Evolutionary conservation across 2,888 invertebrate species (phyloP).

Genomic region (Caradrina clavipalpis): DNA sequence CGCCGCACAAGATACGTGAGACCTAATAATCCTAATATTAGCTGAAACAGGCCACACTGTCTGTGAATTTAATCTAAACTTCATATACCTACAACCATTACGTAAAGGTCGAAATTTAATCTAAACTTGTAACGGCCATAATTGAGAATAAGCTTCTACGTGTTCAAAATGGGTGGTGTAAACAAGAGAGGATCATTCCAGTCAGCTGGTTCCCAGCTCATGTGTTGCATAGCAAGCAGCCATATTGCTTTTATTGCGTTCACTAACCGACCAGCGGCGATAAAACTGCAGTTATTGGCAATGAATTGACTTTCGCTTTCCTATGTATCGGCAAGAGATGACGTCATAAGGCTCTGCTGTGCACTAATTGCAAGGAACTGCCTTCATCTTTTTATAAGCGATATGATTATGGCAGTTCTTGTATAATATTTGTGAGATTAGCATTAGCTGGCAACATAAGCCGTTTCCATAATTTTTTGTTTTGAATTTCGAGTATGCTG

Average conservation of each 20-base stretch:
- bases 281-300: constrained; percentile 23
- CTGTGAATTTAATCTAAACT: constrained; percentile 23
- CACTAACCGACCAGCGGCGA: constrained; percentile 5
- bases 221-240: constrained; percentile 27
- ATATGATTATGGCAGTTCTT: too few relatives aligned
- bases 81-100: constrained; percentile 12
- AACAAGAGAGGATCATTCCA: constrained; percentile 22
- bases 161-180: constrained; percentile 19
- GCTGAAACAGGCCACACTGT: constrained; percentile 5
- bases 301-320: constrained; percentile 14
- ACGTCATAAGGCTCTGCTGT: background rate
- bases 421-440: too few relatives aligned
- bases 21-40: background rate
- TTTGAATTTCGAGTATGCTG: too few relatives aligned
- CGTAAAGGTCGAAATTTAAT: constrained; percentile 17
- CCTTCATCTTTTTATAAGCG: too few relatives aligned
- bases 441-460: too few relatives aligned
- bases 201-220: constrained; percentile 26
- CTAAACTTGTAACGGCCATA: constrained; percentile 27
- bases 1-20: background rate
- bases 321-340: background rate
- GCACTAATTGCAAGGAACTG: background rate
- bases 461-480: too few relatives aligned
- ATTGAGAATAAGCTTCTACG: constrained; percentile 6
- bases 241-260: constrained; percentile 32